phyloP scores from a whole-genome alignment of 2,113 vertebrate species.

The Equus quagga region DNA sequence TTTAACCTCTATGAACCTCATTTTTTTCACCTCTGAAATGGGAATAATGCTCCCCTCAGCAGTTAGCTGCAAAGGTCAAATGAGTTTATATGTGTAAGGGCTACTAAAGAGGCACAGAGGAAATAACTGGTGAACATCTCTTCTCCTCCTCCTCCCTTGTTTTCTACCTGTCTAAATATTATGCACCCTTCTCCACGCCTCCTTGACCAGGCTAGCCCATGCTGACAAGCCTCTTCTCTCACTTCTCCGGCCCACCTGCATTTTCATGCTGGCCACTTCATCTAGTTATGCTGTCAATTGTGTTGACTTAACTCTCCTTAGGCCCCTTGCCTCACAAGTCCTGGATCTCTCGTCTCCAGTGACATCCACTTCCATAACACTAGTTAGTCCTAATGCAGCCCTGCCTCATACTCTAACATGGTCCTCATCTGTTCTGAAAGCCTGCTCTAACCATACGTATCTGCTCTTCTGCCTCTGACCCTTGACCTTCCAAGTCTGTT shows the following conservation, averaged over 20 bases:
- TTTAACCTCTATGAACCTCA: not conserved
- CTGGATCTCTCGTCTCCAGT: not conserved
- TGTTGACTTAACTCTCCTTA: not conserved
- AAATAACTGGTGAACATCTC: not conserved
- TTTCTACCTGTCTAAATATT: not conserved
- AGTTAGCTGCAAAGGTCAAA: not conserved
- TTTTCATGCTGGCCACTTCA: not conserved
- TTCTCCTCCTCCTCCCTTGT: not conserved
- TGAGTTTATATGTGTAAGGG: not conserved
- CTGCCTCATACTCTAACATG: not conserved
- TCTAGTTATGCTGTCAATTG: not conserved
- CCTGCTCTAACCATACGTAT: not conserved
- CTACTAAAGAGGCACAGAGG: not conserved
- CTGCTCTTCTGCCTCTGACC: not conserved
- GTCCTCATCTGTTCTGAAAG: not conserved
- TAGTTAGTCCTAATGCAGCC: not conserved
- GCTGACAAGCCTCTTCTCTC: not conserved
- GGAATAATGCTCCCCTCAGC: not conserved
- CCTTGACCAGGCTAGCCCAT: not conserved
- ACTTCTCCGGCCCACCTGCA: not conserved
- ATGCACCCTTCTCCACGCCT: not conserved
- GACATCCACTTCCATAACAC: not conserved
- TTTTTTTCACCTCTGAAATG: conserved; percentile 15
- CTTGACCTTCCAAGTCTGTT: not conserved
- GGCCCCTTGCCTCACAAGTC: not conserved